Conservation (phyloP, 2,888 invertebrate genomes). For the Atethmia centrago region DNA sequence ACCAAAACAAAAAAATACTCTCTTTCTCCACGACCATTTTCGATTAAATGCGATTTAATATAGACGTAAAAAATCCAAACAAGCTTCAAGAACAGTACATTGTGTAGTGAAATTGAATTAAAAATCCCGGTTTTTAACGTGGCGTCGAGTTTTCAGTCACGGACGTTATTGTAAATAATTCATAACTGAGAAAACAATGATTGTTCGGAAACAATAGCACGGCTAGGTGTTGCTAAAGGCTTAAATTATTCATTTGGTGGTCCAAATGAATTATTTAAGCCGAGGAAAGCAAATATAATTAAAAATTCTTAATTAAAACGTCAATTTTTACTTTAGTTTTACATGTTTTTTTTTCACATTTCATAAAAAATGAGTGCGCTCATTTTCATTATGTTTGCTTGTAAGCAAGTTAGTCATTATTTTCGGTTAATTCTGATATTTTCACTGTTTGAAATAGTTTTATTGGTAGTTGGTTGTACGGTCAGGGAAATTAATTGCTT, state of each 20-base stretch:
- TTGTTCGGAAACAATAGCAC: constrained; percentile 37
- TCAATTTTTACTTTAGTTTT: constrained; percentile 31
- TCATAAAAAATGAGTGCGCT: background rate
- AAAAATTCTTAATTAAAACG: constrained; percentile 46
- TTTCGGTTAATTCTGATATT: background rate
- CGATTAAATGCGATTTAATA: background rate
- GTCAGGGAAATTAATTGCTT: background rate
- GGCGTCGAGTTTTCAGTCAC: constrained; percentile 7
- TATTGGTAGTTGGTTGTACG: background rate
- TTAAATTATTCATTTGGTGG: constrained; percentile 37
- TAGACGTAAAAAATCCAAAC: constrained; percentile 17
- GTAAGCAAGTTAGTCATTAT: background rate
- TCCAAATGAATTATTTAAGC: no score
- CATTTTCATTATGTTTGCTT: constrained; percentile 25
- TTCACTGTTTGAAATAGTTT: background rate
- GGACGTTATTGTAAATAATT: constrained; percentile 38
- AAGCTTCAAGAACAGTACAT: constrained; percentile 19
- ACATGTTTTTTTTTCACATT: no score
- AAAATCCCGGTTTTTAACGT: constrained; percentile 11
- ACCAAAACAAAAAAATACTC: background rate
- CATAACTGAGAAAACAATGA: constrained; percentile 42
- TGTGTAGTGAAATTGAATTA: constrained; percentile 30
- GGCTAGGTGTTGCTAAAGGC: constrained; percentile 23
- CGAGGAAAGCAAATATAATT: constrained; percentile 53
- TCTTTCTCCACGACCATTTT: background rate